Evolutionary conservation across 2,797 vertebrate species (phyloP).

Genomic region (Lemur catta): DNA sequence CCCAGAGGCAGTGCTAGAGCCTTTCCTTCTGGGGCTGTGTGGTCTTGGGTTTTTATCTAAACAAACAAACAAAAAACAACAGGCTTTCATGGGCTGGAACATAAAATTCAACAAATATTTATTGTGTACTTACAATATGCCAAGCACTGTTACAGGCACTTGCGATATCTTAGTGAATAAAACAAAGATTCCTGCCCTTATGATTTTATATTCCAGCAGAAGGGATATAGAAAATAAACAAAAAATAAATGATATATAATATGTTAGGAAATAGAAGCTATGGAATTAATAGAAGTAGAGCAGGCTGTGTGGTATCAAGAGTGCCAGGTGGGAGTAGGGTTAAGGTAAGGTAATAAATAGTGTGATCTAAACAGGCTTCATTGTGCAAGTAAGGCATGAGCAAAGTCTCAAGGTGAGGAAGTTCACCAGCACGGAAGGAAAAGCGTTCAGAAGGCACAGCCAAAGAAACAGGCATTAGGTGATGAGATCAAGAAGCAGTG

Average conservation of each 20-base stretch:
- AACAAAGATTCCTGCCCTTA: not conserved
- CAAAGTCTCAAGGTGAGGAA: not conserved
- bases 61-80: not conserved
- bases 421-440: not conserved
- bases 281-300: not conserved
- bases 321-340: not conserved
- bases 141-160: not conserved
- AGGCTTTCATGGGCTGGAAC: not conserved
- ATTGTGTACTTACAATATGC: constrained; percentile 22
- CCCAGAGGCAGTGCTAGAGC: not conserved
- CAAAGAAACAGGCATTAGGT: not conserved
- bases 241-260: not conserved
- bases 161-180: not conserved
- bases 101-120: not conserved
- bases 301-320: not conserved
- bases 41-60: constrained; percentile 9
- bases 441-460: not conserved
- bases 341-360: not conserved
- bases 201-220: not conserved
- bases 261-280: not conserved
- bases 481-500: not conserved
- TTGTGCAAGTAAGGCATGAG: not conserved
- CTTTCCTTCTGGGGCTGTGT: not conserved
- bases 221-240: not conserved
- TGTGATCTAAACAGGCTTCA: not conserved